Evolutionary conservation across 2,888 invertebrate genomes (phyloP).

Genomic region (Ophion costatus): DNA sequence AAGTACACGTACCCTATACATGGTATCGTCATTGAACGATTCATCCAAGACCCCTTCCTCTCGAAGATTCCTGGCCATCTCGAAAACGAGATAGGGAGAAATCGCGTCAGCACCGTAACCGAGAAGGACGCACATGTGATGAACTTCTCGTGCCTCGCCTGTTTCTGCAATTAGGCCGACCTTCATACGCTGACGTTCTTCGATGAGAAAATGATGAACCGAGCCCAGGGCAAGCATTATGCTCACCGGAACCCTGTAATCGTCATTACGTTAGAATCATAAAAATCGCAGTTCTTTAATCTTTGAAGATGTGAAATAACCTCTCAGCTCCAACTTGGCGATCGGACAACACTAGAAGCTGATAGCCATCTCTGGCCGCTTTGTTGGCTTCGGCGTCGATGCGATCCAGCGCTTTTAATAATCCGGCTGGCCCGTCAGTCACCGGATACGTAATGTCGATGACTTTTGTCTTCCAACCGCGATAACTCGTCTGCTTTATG

Average conservation of each 20-base stretch:
- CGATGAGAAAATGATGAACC: slow-evolving; percentile 97
- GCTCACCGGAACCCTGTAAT: slow-evolving; percentile 89
- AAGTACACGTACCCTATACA: slow-evolving; percentile 86
- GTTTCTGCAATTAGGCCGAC: slow-evolving; percentile 97
- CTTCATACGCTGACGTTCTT: slow-evolving; percentile 97
- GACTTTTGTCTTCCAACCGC: slow-evolving; percentile 94
- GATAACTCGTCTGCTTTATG: slow-evolving; percentile 91
- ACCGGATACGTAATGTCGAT: slow-evolving; percentile 95
- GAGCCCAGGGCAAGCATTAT: slow-evolving; percentile 95
- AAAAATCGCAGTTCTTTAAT: not conserved
- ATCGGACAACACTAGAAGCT: slow-evolving; percentile 95
- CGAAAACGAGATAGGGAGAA: slow-evolving; percentile 98
- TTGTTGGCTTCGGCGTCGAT: slow-evolving; percentile 92
- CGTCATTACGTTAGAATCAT: not conserved
- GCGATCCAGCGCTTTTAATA: slow-evolving; percentile 91
- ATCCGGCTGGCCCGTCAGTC: slow-evolving; percentile 89
- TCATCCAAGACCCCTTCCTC: slow-evolving; percentile 93
- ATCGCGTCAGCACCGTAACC: slow-evolving; percentile 99
- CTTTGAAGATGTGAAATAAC: slow-evolving; percentile 64
- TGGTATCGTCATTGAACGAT: slow-evolving; percentile 90
- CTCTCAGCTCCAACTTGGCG: slow-evolving; percentile 86
- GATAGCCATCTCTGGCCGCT: slow-evolving; percentile 91
- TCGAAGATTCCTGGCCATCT: slow-evolving; percentile 94
- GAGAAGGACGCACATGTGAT: slow-evolving; percentile 97
- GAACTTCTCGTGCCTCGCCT: slow-evolving; percentile 97